Evolutionary conservation across 2,888 invertebrate genomes (phyloP), one percentile per base, ranked within the genome.

Genomic region (Nemapogon koenigi): DNA sequence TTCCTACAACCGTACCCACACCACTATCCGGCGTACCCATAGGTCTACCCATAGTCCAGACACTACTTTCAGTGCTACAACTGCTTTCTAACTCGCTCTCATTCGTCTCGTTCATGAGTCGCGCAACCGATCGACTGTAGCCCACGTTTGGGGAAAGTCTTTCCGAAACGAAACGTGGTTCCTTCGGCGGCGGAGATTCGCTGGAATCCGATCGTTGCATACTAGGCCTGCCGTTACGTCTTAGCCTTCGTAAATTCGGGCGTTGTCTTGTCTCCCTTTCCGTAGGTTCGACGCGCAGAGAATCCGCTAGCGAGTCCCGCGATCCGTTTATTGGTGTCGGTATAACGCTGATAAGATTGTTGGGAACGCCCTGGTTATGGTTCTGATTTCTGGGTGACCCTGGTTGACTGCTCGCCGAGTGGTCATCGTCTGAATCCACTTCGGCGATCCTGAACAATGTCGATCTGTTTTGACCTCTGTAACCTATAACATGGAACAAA

Each of bases 401-500:
- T 1, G 76, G 70, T 15, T 65, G 59, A 38, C 73, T 73, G 46
- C 66, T 52, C 2, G 55, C 60, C 3, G 81, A 73, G 40, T 79
- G 80, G 47, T 85, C 85, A 48, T 86, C 86, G 47, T 86, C 86
- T 0, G 86, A 85, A 51, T 86, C 86, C 42, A 83, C 73, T 62
- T 82, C 72, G 40, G 81, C 72, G 59, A 83, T 75, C 47, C 82
- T 62, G 48, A 81, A 81, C 27, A 78, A 48, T 11, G 66, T 59
- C 38, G 70, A 55, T 42, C 64, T 58, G 43, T 60, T 75, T 55
- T 75, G 71, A 18, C 79, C 78, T 37, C 79, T 62, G 46, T 76
- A 79, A 40, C 80, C 79, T 78, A 48, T n/a, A n/a, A n/a, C n/a
- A n/a, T n/a, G n/a, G n/a, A n/a, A n/a, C n/a, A n/a, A n/a, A n/a